These are phyloP conservation scores for Thymelicus lineola DNA, from an alignment of 2,888 invertebrate species.

Conservation along the genomic window DNA sequence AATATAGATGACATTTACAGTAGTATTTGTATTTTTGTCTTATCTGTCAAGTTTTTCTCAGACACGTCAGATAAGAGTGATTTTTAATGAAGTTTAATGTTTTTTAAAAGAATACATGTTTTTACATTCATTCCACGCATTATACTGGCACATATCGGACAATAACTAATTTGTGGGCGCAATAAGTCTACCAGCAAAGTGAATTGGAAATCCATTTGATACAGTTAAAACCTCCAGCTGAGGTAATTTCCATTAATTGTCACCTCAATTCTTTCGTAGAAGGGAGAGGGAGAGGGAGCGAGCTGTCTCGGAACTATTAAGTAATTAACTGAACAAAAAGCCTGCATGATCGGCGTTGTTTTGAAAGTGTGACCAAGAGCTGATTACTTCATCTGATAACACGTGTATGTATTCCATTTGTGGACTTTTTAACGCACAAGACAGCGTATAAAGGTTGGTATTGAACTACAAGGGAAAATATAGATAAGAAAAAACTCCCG, in stretches of 20 bases:
- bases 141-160: background rate
- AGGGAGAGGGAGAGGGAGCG: slow-evolving; percentile 52
- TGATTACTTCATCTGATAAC: slow-evolving; percentile 15
- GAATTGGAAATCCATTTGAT: slow-evolving; percentile 67
- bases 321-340: slow-evolving; percentile 58
- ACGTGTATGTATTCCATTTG: background rate
- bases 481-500: no score
- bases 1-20: no score
- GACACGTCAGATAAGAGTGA: no score
- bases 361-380: slow-evolving; percentile 18
- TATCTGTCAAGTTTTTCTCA: no score
- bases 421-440: no score
- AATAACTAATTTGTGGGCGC: slow-evolving; percentile 45
- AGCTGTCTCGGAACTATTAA: slow-evolving; percentile 55
- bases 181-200: slow-evolving; percentile 48
- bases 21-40: no score
- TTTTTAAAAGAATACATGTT: no score
- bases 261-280: slow-evolving; percentile 49
- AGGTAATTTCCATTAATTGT: slow-evolving; percentile 74
- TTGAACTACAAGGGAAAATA: no score
- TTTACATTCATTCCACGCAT: no score
- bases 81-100: no score
- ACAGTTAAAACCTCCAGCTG: slow-evolving; percentile 63
- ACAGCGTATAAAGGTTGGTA: no score
- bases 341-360: slow-evolving; percentile 26